Conservation (phyloP, 2,797 vertebrate genomes). For the Aselliscus stoliczkanus region DNA sequence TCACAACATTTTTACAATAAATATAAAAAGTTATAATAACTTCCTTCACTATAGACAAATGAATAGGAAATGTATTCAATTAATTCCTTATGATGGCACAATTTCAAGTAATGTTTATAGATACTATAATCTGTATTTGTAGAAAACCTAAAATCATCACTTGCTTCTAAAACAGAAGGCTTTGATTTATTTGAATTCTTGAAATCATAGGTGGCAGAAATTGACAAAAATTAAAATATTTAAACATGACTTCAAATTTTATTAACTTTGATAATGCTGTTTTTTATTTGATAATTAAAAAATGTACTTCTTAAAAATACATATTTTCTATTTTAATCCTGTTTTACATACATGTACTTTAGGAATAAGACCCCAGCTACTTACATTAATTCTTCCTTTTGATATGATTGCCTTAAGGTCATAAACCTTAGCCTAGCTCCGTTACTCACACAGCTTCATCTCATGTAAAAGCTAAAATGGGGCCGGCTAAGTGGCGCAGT, state of each 20-base stretch:
- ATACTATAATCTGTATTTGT: background rate
- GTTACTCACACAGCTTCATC: background rate
- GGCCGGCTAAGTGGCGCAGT: too few species aligned
- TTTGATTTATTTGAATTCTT: background rate
- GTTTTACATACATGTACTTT: background rate
- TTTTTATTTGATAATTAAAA: background rate
- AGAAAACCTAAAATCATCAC: background rate
- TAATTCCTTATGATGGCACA: background rate
- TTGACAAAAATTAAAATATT: background rate
- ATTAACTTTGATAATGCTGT: background rate
- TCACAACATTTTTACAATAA: background rate
- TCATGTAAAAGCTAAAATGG: constrained; percentile 19
- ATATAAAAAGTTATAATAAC: background rate
- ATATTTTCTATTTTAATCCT: background rate
- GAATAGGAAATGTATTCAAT: background rate
- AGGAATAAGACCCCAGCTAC: constrained; percentile 18
- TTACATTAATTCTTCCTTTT: constrained; percentile 58
- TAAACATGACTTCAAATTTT: background rate
- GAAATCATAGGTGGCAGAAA: background rate
- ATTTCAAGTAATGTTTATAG: background rate
- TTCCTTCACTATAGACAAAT: background rate
- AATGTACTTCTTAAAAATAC: background rate
- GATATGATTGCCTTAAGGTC: constrained; percentile 49
- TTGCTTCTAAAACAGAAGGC: background rate
- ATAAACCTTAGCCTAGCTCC: background rate